phyloP scores from a whole-genome alignment of 2,888 invertebrate species.

The Aquatica leii region DNA sequence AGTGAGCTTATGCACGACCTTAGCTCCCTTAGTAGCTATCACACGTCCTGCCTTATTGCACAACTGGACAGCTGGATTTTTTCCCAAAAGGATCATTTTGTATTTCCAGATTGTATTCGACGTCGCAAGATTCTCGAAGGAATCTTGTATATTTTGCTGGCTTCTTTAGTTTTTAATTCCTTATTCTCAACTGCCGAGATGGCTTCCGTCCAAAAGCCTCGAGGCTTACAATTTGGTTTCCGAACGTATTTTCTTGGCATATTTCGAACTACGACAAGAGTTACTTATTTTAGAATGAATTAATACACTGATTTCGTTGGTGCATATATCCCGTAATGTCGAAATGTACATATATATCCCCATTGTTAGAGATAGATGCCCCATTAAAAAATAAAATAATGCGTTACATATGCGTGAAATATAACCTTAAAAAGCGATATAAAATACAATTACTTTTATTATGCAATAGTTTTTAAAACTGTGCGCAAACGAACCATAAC shows the following conservation, averaged over 20 bases:
- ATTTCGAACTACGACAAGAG: conserved; percentile 3
- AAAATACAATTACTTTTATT: conserved; percentile 3
- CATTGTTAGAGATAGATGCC: neutral
- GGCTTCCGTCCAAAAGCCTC: too few species aligned
- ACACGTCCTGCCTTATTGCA: conserved; percentile 23
- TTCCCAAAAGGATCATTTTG: neutral
- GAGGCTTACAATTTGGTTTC: conserved; percentile 1
- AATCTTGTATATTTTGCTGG: conserved; percentile 1
- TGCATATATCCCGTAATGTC: conserved; percentile 3
- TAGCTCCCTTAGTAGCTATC: conserved; percentile 28
- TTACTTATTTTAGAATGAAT: conserved; percentile 1
- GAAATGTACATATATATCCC: neutral
- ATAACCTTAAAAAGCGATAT: too few species aligned
- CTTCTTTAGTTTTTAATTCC: conserved; percentile 1
- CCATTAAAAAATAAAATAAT: neutral
- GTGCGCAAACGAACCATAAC: neutral
- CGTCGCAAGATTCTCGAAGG: conserved; percentile 4
- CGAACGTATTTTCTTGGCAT: conserved; percentile 7
- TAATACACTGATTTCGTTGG: conserved; percentile 5
- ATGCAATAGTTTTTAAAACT: conserved; percentile 1
- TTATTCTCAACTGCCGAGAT: conserved; percentile 3
- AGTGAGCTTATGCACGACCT: conserved; percentile 45
- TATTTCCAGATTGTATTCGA: conserved; percentile 6
- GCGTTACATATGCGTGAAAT: conserved; percentile 1
- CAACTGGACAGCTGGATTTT: conserved; percentile 30